A percentile compares a stretch with the other conserved stretches of the same genome.
Evolutionary conservation across 1,140 invertebrate species (phyloP).

Genomic region (Subanguina moxae): DNA sequence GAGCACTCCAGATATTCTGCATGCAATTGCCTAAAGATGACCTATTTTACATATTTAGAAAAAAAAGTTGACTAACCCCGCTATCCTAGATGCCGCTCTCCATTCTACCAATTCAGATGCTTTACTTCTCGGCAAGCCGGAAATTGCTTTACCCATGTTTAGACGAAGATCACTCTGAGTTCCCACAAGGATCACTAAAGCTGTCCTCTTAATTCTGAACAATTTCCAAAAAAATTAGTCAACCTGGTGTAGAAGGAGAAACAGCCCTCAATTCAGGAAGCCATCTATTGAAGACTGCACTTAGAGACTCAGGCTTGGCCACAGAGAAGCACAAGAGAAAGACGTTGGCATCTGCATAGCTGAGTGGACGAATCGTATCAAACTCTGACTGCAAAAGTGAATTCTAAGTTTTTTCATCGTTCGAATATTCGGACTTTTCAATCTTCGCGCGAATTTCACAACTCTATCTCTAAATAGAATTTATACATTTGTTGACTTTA

Average conservation of each 20-base stretch:
- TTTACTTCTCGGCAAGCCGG: not conserved
- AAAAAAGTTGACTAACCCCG: too few species aligned
- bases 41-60: too few species aligned
- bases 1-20: constrained; percentile 86
- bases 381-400: constrained; percentile 49
- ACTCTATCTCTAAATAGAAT: too few species aligned
- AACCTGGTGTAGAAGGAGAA: constrained; percentile 12
- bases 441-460: too few species aligned
- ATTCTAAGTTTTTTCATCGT: too few species aligned
- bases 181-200: constrained; percentile 78
- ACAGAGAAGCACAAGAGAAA: constrained; percentile 58
- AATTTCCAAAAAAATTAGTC: not conserved
- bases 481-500: too few species aligned
- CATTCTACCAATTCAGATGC: constrained; percentile 64
- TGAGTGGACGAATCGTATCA: constrained; percentile 54
- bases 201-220: not conserved
- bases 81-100: constrained; percentile 71
- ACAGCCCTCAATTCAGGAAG: constrained; percentile 51
- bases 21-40: constrained; percentile 66
- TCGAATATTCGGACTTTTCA: too few species aligned
- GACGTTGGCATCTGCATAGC: constrained; percentile 56
- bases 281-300: constrained; percentile 49
- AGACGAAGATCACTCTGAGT: constrained; percentile 76
- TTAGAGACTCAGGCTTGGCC: constrained; percentile 42
- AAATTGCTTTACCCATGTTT: constrained; percentile 3